Base-by-base conservation (phyloP, 2,797 vertebrate genomes). In the Gymnocypris eckloni region DNA sequence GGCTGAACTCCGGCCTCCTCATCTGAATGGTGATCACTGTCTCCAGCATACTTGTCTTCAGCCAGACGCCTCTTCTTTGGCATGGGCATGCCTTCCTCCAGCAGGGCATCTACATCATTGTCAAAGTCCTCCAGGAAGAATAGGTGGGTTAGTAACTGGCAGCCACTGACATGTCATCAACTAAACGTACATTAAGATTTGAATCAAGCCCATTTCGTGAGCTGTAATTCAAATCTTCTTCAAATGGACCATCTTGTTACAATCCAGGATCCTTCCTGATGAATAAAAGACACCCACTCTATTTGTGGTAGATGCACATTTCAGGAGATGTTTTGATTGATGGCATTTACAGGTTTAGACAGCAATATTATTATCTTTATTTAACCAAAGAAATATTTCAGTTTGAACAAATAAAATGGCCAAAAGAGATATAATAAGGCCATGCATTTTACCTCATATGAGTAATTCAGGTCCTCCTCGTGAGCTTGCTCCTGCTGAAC, bases 101-200 rank as follows among this genome's bases (percentile, higher is more conserved):
- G 94, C 90, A 99, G 94, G 73, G 98, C 98, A 91, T 99, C 98
- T 67, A 99, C 98, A 89, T 99, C 98, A 89, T 99, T 99, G 96
- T 99, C 98, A 96, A 99, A 99, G 92, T 99, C 98, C 95, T 98
- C 98, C 98, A 99, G 95, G 92, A 95, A 94, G 87, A 94, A 84
- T 84, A 16, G 72, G 20, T 37, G 85, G 83, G 93, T 95, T 93
- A 92, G 87, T 89, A 89, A 77, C 18, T 72, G 72, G 89, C 81
- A 88, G 82, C 89, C 41, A 72, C 61, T 67, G 71, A 15, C 48
- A 83, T 48, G 86, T 22, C 45, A 84, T 67, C 18, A 85, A 33
- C 28, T 64, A 64, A 76, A 69, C 0, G 39, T n/a, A 33, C 11
- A 15, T 0, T 1, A 20, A 73, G 37, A 59, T 84, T 48, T 87